Evolutionary conservation across 2,888 invertebrate species (phyloP).

Genomic region (Perizoma affinitatum): DNA sequence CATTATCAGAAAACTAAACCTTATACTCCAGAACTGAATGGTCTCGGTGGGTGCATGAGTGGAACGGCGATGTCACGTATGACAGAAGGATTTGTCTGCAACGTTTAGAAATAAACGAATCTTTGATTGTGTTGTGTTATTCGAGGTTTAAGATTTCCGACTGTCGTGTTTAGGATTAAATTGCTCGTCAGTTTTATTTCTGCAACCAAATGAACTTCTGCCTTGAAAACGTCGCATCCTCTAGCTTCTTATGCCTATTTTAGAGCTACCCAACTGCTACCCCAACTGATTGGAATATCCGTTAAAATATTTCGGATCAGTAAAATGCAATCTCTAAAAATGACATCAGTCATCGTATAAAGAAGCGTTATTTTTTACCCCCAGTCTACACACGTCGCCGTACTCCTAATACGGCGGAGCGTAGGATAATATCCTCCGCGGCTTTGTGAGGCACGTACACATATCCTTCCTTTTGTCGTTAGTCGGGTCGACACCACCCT

Average conservation of each 20-base stretch:
- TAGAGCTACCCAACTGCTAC: too few species aligned
- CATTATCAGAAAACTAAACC: conserved; percentile 35
- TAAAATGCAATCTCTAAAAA: conserved; percentile 24
- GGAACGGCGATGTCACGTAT: conserved; percentile 57
- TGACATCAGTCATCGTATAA: conserved; percentile 39
- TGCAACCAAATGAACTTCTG: conserved; percentile 14
- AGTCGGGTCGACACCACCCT: conserved; percentile 35
- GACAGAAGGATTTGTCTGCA: conserved; percentile 78
- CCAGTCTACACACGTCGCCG: conserved; percentile 51
- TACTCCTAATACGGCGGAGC: conserved; percentile 64
- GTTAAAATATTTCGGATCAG: conserved; percentile 21
- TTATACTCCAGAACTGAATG: conserved; percentile 36
- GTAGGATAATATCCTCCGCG: conserved; percentile 69
- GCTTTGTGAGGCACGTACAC: conserved; percentile 78
- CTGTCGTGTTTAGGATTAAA: conserved; percentile 53
- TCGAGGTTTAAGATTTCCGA: conserved; percentile 65
- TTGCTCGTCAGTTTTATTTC: conserved; percentile 26
- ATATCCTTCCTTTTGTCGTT: conserved; percentile 76
- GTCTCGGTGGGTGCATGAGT: conserved; percentile 11
- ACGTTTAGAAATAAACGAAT: conserved; percentile 77
- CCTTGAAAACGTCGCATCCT: not conserved
- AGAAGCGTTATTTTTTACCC: conserved; percentile 48
- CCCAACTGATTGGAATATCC: conserved; percentile 3
- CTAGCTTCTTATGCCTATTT: too few species aligned
- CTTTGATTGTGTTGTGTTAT: conserved; percentile 78